Conservation (phyloP, 2,113 vertebrate genomes). For the Pampusana beccarii region DNA sequence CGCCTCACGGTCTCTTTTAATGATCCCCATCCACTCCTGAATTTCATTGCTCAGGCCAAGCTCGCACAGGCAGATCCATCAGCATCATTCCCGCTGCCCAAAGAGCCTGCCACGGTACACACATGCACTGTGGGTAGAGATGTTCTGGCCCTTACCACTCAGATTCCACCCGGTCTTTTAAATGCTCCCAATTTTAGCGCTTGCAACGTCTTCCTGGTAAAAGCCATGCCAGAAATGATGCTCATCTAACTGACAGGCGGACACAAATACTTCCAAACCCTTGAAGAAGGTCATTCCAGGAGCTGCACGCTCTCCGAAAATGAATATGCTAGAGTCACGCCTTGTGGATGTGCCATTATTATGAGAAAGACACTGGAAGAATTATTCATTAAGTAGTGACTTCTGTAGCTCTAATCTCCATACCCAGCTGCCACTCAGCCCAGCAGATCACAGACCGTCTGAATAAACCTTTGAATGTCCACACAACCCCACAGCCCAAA, state of each 20-base stretch:
- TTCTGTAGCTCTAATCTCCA: slow-evolving; percentile 20
- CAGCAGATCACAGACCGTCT: not conserved
- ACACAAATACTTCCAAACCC: not conserved
- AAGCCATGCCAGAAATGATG: not conserved
- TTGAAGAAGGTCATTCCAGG: not conserved
- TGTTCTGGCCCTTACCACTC: not conserved
- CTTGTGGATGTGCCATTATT: not conserved
- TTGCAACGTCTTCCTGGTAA: not conserved
- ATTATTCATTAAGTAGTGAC: slow-evolving; percentile 15
- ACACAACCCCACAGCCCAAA: not conserved
- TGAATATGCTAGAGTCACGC: not conserved
- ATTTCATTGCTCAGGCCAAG: not conserved
- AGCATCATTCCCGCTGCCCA: not conserved
- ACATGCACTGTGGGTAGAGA: fast-evolving
- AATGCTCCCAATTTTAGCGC: not conserved
- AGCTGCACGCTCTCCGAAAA: not conserved
- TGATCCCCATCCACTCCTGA: not conserved
- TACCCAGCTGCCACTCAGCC: not conserved
- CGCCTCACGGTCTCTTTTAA: not conserved
- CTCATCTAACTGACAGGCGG: not conserved
- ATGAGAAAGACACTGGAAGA: not conserved
- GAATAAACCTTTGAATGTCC: not conserved
- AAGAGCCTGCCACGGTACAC: not conserved
- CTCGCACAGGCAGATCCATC: not conserved
- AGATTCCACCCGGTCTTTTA: not conserved